These are phyloP conservation scores for Tortrix viridana DNA, from an alignment of 2,888 invertebrate species.

Conservation along the genomic window DNA sequence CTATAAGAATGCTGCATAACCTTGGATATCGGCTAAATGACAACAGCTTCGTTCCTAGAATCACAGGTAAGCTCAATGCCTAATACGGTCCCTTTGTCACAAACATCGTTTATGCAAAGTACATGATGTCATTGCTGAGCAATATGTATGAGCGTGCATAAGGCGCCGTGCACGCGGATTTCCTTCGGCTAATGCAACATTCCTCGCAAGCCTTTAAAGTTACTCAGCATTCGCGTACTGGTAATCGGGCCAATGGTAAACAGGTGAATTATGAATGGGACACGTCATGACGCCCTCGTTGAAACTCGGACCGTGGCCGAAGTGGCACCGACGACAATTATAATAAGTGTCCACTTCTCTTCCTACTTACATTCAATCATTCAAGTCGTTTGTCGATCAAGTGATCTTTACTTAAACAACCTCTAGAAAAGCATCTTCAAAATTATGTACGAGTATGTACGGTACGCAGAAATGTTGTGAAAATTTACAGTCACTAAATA, in stretches of 20 bases:
- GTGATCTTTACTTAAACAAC: slow-evolving; percentile 28
- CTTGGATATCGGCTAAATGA: slow-evolving; percentile 18
- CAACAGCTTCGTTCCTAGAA: slow-evolving; percentile 30
- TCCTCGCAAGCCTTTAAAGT: slow-evolving; percentile 67
- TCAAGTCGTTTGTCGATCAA: slow-evolving; percentile 35
- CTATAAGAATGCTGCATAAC: slow-evolving; percentile 3
- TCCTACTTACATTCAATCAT: slow-evolving; percentile 35
- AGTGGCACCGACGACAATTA: slow-evolving; percentile 35
- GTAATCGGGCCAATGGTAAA: slow-evolving; percentile 44
- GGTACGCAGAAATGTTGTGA: background rate
- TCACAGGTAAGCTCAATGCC: slow-evolving; percentile 31
- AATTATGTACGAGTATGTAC: slow-evolving; percentile 1
- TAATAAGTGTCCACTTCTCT: slow-evolving; percentile 38
- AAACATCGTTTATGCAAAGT: slow-evolving; percentile 64
- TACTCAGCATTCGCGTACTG: slow-evolving; percentile 63
- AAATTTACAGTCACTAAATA: background rate
- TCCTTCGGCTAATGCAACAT: slow-evolving; percentile 78
- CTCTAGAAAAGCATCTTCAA: slow-evolving; percentile 22
- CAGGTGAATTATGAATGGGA: slow-evolving; percentile 74
- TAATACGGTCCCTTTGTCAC: slow-evolving; percentile 46
- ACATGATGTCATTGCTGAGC: slow-evolving; percentile 69
- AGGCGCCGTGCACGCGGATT: slow-evolving; percentile 76
- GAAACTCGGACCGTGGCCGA: slow-evolving; percentile 24
- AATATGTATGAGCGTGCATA: slow-evolving; percentile 62
- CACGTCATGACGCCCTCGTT: slow-evolving; percentile 59